Base-by-base conservation (phyloP, 2,797 vertebrate genomes). In the Brachyalestes nurse region DNA sequence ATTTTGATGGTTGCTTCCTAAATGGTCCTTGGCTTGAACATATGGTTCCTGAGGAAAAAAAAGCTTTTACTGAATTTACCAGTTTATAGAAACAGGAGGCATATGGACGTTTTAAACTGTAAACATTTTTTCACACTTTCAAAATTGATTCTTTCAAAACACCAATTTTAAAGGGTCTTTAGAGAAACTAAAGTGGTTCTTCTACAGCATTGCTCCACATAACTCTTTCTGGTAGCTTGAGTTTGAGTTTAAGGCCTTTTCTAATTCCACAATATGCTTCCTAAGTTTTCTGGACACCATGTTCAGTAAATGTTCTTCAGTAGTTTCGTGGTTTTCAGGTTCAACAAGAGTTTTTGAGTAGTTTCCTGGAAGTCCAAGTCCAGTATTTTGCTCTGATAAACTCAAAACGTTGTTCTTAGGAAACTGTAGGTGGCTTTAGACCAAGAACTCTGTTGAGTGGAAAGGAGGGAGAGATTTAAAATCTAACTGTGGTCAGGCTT, bases 341-440 rank as follows among this genome's bases (percentile, higher is more conserved):
- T 51, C 49, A 51, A 51, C 49, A 2, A 13, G 14, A 57, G 65
- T 65, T 40, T 6, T 55, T 6, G 60, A 16, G 14, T 16, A 2
- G 49, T 16, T 51, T 51, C 49, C 49, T 51, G 49, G 49, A 28
- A 28, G 28, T 28, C 28, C 28, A 28, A 28, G 28, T 28, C 28
- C 28, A 28, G 28, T 28, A 28, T 28, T 19, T 0, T 23, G 66
- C 34, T 42, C 5, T 13, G 25, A 40, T 23, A n/a, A 73, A 61
- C 60, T 65, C n/a, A 73, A 53, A 72, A 80, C 23, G 45, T 47
- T 55, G 47, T 9, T 55, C 28, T 65, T 14, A 25, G 51, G 72
- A 55, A 64, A 62, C 47, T 21, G 57, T 17, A 53, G 58, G 42
- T 65, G 47, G 55, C 34, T 55, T 62, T 62, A 34, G 6, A 45